Evolutionary conservation across 2,113 vertebrate genomes (phyloP), one percentile per base, ranked within the genome.

Genomic region (Syrmaticus mikado): DNA sequence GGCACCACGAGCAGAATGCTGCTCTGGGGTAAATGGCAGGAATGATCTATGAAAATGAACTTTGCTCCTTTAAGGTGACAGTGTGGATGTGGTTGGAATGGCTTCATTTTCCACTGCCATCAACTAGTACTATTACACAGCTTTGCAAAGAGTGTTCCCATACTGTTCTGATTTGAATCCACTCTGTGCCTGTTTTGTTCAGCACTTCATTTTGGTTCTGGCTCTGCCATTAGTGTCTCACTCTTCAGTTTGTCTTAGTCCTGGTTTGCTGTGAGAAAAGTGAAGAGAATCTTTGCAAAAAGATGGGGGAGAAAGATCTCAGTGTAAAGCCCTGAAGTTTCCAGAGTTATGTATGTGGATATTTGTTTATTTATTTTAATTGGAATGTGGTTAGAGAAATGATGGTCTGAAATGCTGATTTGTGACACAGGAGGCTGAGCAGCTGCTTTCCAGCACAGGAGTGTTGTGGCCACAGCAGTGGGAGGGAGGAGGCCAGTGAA

Each of bases 111-210:
- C 45, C 34, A 12, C 18, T 79, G 50, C 58, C 4, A 2, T 85
- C 40, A 68, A 4, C 12, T 83, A 68, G 24, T n/a, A 40, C 36
- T 62, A 25, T 32, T 73, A 14, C 25, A 40, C 32, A 89, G 27
- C 45, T 88, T 57, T 91, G 48, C 11, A 6, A 40, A n/a, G 71
- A 12, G 20, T 40, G 18, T 45, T 91, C 13, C 45, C 27, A 4
- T 65, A 28, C n/a, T 57, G 8, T 77, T 87, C 19, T 83, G 50
- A 34, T 85, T 80, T 80, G 50, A 88, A 89, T 50, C 36, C 55
- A 45, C 22, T 73, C 36, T 14, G 32, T 30, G 14, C 53, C n/a
- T 53, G 22, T 86, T 86, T 41, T 57, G 10, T 38, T 94, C 57
- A 84, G 50, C 8, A 30, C 19, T 75, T 18, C 78, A 6, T 78